These are phyloP conservation scores for Noctua pronuba DNA, from an alignment of 2,888 invertebrate species.

Conservation along the genomic window DNA sequence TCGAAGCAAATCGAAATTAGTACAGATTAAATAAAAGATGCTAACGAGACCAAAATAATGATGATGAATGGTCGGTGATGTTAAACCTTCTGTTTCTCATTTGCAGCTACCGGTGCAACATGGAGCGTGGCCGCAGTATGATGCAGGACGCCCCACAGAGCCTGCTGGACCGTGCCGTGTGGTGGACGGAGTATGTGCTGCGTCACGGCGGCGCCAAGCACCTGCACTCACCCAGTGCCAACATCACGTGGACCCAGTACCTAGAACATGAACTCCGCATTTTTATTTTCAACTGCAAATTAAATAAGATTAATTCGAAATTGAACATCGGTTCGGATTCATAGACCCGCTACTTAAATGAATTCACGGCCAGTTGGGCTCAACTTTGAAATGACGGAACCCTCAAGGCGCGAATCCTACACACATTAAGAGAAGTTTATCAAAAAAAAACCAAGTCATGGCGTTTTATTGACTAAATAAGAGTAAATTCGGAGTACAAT, in stretches of 20 bases:
- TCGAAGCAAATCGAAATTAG: too few species aligned
- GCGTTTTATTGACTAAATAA: not conserved
- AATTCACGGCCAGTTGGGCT: not conserved
- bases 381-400: not conserved
- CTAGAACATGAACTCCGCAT: too few species aligned
- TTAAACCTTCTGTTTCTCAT: not conserved
- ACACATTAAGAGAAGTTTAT: not conserved
- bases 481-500: not conserved
- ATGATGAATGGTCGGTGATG: too few species aligned
- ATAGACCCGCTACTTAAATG: not conserved
- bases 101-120: slow-evolving; percentile 55
- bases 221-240: too few species aligned
- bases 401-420: not conserved
- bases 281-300: not conserved
- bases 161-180: slow-evolving; percentile 77
- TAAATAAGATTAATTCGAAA: too few species aligned
- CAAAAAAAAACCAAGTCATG: not conserved
- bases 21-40: not conserved
- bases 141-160: slow-evolving; percentile 56
- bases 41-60: too few species aligned
- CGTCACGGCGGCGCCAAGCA: too few species aligned
- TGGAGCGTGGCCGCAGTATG: slow-evolving; percentile 23
- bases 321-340: not conserved
- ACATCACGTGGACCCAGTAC: too few species aligned
- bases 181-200: too few species aligned